Evolutionary conservation across 2,113 vertebrate species (phyloP), one percentile per base, ranked within the genome.

Genomic region (Rhinoptilus africanus): DNA sequence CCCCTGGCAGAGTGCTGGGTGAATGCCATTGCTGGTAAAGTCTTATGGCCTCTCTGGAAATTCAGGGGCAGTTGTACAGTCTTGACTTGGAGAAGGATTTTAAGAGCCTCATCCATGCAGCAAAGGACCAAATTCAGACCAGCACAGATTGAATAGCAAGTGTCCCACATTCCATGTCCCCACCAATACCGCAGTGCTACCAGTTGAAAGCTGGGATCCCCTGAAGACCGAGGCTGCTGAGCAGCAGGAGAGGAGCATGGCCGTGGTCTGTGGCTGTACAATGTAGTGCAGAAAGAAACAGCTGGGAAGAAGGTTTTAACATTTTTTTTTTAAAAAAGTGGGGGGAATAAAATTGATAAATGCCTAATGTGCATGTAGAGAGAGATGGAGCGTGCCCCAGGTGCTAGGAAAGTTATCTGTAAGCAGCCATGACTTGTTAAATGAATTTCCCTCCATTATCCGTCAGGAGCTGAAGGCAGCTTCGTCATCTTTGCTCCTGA

Each of bases 1-100:
- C 91, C 94, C 94, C 95, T 77, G 89, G 90, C 77, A 72, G 73
- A 12, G 56, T 1, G 1, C 88, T 89, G 77, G 69, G 92, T 81
- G 72, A 82, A 74, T 92, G 90, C 41, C 89, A 63, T 56, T 35
- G 68, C 87, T 41, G 37, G 14, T 71, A n/a, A 81, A 50, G 37
- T 28, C 77, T 60, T 45, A 4, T 6, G 75, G 66, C 72, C 83
- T 80, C 60, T 13, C 66, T 41, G 82, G 27, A 68, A 90, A 64
- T 4, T 12, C 17, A 37, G 88, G 88, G 66, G 22, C 16, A 18
- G 12, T 5, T 57, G 41, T 0, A 17, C 0, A 1, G 48, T 6
- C 18, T 10, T 34, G 4, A 7, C 50, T 47, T 4, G 28, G 39
- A 59, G 50, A 50, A 81, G 41, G 27, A 13, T n/a, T 89, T n/a